Percentiles rank a stretch among this genome's conserved stretches.
Evolutionary conservation across 2,113 vertebrate species (phyloP).

Genomic region (Physeter macrocephalus): DNA sequence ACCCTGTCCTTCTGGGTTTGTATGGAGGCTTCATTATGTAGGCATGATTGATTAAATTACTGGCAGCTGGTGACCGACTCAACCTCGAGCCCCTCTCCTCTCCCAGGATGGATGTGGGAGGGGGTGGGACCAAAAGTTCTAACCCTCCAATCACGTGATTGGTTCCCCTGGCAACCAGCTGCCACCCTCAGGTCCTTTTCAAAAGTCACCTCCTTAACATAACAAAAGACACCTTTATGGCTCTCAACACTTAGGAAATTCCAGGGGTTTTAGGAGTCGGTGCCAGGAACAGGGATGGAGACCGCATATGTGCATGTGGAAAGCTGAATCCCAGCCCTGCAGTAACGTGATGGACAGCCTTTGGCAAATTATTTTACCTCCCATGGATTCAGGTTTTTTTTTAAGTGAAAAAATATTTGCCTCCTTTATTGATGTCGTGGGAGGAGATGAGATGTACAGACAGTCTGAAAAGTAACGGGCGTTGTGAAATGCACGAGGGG

Average conservation of each 20-base stretch:
- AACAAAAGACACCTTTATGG: not conserved
- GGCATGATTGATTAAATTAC: not conserved
- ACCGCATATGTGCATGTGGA: fast-evolving
- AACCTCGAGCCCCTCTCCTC: not conserved
- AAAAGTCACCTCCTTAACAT: not conserved
- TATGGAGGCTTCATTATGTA: not conserved
- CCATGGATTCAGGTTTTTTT: not conserved
- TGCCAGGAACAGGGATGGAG: not conserved
- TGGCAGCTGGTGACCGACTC: not conserved
- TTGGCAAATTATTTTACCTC: not conserved
- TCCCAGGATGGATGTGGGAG: not conserved
- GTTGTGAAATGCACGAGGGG: not conserved
- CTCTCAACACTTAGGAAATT: not conserved
- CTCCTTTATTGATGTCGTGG: not conserved
- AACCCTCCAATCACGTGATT: not conserved
- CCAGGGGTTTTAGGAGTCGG: not conserved
- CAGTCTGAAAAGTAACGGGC: not conserved
- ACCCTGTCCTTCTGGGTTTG: not conserved
- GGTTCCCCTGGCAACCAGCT: not conserved
- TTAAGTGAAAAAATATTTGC: not conserved
- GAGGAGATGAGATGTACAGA: not conserved
- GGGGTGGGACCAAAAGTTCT: not conserved
- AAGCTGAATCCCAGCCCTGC: not conserved
- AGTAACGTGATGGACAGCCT: not conserved
- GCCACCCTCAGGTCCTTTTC: not conserved